Base-by-base conservation (phyloP, 2,888 invertebrate species). In the Augiades crinisus region DNA sequence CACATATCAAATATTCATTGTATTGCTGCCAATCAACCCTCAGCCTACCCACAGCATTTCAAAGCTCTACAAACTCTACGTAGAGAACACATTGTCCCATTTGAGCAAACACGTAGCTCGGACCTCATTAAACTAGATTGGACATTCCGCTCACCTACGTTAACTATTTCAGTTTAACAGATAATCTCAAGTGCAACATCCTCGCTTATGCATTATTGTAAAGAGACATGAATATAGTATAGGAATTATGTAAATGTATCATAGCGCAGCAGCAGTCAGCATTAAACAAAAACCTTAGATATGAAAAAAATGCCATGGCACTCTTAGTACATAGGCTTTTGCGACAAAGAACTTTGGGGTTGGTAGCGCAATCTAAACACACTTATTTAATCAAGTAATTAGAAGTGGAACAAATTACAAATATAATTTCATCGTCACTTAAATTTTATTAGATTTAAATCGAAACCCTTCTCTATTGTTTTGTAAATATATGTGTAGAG, bases 51-150 rank as follows among this genome's bases (percentile, higher is more conserved):
- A 36, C 14, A 12, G 36, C 10, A 22, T n/a, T 22, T 24, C 4
- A 14, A 17, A 38, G 8, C 27, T 10, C 27, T 27, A 27, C 27
- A 27, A 27, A 4, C 3, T 41, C 19, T 16, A 27, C 27, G 19
- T 17, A 19, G 27, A 17, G 37, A 27, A 34, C 37, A 36, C 46
- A 36, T 33, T n/a, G 45, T 30, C 17, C 16, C 17, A 49, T 49
- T 41, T 27, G 45, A 45, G 30, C 45, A 24, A 36, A 38, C 47
- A 40, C 31, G 33, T 22, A 31, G 27, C 14, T 31, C 13, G 13
- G 22, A 21, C 40, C 47, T 51, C 46, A 54, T 54, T 54, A 50
- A 51, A 36, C 47, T 51, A 43, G 51, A 47, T 54, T 50, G 54
- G 37, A 43, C 51, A 51, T 43, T 50, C 43, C 51, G 43, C 24